Evolutionary conservation across 2,888 invertebrate genomes (phyloP), one percentile per base, ranked within the genome.

Genomic region (Trichopoda pennipes): DNA sequence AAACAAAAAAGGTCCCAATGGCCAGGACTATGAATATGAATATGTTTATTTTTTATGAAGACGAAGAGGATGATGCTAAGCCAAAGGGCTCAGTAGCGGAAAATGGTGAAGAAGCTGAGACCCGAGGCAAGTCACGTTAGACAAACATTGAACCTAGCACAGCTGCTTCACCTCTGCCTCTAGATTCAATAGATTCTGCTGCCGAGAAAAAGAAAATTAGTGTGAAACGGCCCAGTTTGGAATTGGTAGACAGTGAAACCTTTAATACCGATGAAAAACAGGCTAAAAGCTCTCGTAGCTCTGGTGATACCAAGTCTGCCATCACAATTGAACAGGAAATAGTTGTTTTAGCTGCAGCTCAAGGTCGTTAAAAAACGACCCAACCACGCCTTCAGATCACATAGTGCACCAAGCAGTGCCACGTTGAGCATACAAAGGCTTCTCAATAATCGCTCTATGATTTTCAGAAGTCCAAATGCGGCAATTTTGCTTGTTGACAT

Each of bases 31-130:
- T 88, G 97, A 97, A 90, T 97, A 97, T 88, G 97, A 97, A 89
- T 97, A 97, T 88, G 95, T 97, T 32, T 97, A 97, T 88, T 97
- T 97, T n/a, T 88, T 97, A 97, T 87, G 96, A 97, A 86, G 96
- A 96, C 85, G 96, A 96, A 4, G 95, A 95, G 21, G 94, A 94
- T 61, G 85, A 84, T 47, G 86, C 85, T n/a, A 81, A 83, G 79
- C 85, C 83, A 47, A 90, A 90, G 63, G 92, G 87, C 89, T 92
- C 66, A 92, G 93, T 74, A 6, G 70, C 84, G 0, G 85, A 85
- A 4, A 84, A 85, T 7, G 84, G 85, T 16, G 84, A 85, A 9
- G 87, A 87, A 23, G 82, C 81, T 0, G 80, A 83, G n/a, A 92
- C 92, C 1, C 88, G 90, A 14, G 91, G 91, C 92, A 94, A 90